Conservation (phyloP, 2,888 invertebrate genomes). For the Ochropacha duplaris region DNA sequence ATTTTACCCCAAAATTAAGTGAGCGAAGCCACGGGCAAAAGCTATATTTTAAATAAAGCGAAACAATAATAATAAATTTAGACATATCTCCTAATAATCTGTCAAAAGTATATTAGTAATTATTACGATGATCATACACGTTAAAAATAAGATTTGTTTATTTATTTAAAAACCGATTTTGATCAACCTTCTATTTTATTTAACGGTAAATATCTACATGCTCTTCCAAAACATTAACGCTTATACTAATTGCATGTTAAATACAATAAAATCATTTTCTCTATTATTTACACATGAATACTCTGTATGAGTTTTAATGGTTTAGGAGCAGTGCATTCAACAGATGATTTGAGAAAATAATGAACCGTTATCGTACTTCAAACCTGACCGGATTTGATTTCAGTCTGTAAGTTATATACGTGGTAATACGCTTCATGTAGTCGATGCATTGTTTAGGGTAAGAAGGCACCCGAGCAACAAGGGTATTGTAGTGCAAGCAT, state of each 20-base stretch:
- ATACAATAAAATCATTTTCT: neutral
- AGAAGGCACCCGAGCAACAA: neutral
- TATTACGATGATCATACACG: neutral
- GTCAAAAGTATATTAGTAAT: too few relatives aligned
- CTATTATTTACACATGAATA: neutral
- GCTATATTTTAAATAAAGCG: neutral
- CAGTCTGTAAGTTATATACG: neutral
- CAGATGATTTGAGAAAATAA: neutral
- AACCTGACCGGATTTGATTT: neutral
- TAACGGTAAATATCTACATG: neutral
- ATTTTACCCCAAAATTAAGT: too few relatives aligned
- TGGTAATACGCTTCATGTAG: neutral
- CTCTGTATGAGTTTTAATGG: neutral
- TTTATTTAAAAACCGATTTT: neutral
- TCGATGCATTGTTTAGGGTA: conserved; percentile 1
- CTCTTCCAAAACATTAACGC: neutral
- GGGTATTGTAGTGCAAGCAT: conserved; percentile 9
- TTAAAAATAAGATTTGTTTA: neutral
- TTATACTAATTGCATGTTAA: neutral
- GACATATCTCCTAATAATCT: too few relatives aligned
- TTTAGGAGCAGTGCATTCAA: neutral
- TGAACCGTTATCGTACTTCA: neutral
- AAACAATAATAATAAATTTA: too few relatives aligned
- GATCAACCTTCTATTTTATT: neutral
- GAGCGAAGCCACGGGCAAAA: neutral